These are phyloP conservation scores for Hypomecis punctinalis DNA, from an alignment of 2,888 invertebrate species.

Conservation along the genomic window DNA sequence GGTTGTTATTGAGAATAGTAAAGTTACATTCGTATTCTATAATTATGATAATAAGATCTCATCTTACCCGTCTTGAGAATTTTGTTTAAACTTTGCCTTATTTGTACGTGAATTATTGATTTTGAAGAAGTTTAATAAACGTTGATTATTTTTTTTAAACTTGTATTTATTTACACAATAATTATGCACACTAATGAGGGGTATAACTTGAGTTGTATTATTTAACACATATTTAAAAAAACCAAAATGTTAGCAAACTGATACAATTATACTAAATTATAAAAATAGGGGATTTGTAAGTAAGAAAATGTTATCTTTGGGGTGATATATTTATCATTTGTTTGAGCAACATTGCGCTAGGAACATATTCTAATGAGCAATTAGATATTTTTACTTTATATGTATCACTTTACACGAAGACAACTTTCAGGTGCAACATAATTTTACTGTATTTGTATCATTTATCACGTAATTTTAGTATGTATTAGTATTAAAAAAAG, in stretches of 20 bases:
- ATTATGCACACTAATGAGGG: constrained; percentile 14
- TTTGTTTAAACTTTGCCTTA: constrained; percentile 9
- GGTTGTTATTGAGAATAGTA: too few species aligned
- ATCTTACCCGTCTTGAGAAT: too few species aligned
- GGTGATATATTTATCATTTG: constrained; percentile 24
- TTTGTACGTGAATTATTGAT: constrained; percentile 2
- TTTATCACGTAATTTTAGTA: constrained; percentile 27
- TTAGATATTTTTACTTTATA: constrained; percentile 23
- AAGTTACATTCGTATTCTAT: too few species aligned
- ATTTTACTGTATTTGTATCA: constrained; percentile 31
- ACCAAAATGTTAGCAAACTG: constrained; percentile 26
- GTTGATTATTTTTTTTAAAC: constrained; percentile 7
- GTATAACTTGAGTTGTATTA: constrained; percentile 23
- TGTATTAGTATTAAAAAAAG: constrained; percentile 19
- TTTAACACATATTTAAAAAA: constrained; percentile 21
- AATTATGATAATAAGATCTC: too few species aligned
- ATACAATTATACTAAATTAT: constrained; percentile 21
- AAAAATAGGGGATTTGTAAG: constrained; percentile 17
- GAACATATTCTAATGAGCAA: constrained; percentile 12
- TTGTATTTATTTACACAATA: constrained; percentile 16
- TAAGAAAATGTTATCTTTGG: constrained; percentile 17
- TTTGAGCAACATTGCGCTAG: constrained; percentile 22
- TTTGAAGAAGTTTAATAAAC: constrained; percentile 12
- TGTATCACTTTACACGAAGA: constrained; percentile 31
- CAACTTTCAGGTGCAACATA: constrained; percentile 27